Evolutionary conservation across 2,113 vertebrate genomes (phyloP), one percentile per base, ranked within the genome.

Genomic region (Cnemophilus loriae): DNA sequence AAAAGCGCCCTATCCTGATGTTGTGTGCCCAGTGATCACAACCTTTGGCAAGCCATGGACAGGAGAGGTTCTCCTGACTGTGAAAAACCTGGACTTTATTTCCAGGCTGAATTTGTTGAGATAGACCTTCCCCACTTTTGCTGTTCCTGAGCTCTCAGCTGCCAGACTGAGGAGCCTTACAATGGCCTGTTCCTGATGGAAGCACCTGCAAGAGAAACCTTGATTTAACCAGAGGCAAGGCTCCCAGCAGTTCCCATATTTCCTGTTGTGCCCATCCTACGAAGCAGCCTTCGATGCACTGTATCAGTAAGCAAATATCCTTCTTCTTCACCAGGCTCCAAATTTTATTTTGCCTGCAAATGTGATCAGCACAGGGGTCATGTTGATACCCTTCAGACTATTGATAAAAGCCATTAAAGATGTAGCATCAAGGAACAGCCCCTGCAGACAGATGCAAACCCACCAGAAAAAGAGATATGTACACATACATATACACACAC

Each of bases 101-200:
- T 89, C 39, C 53, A 87, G 39, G 30, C 32, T 71, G 56, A 50
- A 47, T 70, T 69, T 81, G 28, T 53, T 89, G 73, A 78, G 49
- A 32, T 23, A 37, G 26, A 37, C 16, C 30, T 70, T 81, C 4
- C 20, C 24, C 4, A 3, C 8, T 22, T 70, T 50, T 42, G 24
- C 67, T 80, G 27, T 44, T 60, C 33, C 52, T 74, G 32, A 52
- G 27, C 35, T 67, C 44, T 82, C 14, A 3, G 32, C 33, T 60
- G 61, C 10, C 70, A 68, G 44, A 12, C 47, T 56, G 60, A 87
- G 65, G 44, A 87, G 3, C 49, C 27, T 39, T 37, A 6, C 30
- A 68, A 6, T 0, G 4, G 9, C 0, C 0, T 23, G 17, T 12
- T 84, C 32, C 46, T 60, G 41, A 41, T 3, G 3, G 35, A 50